phyloP scores from a whole-genome alignment of 2,888 invertebrate genomes.

The Parnassius smintheus region DNA sequence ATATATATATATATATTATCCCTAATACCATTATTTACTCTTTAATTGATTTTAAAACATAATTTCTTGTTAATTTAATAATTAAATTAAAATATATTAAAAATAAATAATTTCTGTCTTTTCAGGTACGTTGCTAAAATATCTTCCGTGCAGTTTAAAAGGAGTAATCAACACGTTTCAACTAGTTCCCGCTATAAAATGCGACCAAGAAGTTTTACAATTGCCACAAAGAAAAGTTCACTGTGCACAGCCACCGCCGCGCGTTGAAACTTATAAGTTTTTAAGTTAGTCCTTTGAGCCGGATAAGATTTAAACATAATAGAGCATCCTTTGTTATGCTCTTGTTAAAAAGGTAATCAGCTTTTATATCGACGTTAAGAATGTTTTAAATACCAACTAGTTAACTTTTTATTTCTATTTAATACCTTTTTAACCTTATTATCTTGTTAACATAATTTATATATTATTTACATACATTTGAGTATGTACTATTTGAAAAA shows the following conservation, averaged over 20 bases:
- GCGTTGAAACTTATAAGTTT: constrained; percentile 42
- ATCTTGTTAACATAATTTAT: too few relatives aligned
- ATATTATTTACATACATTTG: too few relatives aligned
- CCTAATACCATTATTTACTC: too few relatives aligned
- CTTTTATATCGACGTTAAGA: too few relatives aligned
- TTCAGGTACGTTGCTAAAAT: constrained; percentile 44
- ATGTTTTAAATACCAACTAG: too few relatives aligned
- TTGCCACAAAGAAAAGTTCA: constrained; percentile 50
- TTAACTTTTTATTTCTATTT: too few relatives aligned
- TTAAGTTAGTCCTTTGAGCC: constrained; percentile 45
- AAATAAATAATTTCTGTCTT: constrained; percentile 27
- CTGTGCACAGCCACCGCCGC: constrained; percentile 31
- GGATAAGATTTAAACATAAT: constrained; percentile 36
- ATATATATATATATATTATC: too few relatives aligned
- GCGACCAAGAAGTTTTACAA: constrained; percentile 46
- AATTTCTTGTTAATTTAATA: background rate
- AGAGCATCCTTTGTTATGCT: constrained; percentile 15
- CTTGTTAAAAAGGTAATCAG: background rate
- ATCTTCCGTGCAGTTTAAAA: constrained; percentile 14
- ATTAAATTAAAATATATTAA: background rate
- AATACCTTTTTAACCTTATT: too few relatives aligned
- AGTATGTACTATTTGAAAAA: too few relatives aligned
- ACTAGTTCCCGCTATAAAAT: constrained; percentile 33
- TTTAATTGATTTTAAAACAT: constrained; percentile 15
- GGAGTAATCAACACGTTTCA: constrained; percentile 40